Evolutionary conservation across 2,113 vertebrate genomes (phyloP).

Genomic region (Fukomys damarensis): DNA sequence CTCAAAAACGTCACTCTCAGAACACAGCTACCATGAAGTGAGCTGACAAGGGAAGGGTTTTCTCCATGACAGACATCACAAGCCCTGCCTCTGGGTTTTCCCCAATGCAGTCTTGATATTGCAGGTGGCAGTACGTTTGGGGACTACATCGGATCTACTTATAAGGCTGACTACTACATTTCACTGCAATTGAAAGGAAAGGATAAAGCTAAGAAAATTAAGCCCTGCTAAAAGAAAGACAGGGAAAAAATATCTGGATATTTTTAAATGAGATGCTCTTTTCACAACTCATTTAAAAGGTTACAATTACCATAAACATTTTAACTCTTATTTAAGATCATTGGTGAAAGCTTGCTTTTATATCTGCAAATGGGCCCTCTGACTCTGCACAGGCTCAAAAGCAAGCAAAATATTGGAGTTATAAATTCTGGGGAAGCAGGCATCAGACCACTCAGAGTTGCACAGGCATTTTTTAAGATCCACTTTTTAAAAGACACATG

Average conservation of each 20-base stretch:
- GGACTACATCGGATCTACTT: constrained; percentile 45
- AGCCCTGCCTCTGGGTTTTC: constrained; percentile 36
- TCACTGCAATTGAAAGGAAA: constrained; percentile 63
- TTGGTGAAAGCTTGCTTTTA: constrained; percentile 55
- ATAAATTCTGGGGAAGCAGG: constrained; percentile 73
- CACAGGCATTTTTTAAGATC: constrained; percentile 80
- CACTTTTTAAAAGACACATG: constrained; percentile 60
- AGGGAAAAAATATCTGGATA: constrained; percentile 72
- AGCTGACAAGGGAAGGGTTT: constrained; percentile 67
- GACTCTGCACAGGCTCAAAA: constrained; percentile 11
- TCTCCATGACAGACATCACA: constrained; percentile 28
- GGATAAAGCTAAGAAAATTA: constrained; percentile 74
- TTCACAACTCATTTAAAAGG: constrained; percentile 76
- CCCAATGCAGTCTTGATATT: neutral
- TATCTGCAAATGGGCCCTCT: constrained; percentile 61
- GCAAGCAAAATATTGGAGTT: constrained; percentile 53
- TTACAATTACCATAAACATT: constrained; percentile 78
- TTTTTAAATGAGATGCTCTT: constrained; percentile 75
- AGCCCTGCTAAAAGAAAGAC: constrained; percentile 74
- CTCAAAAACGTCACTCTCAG: constrained; percentile 69
- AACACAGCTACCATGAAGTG: constrained; percentile 52
- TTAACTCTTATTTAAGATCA: constrained; percentile 70
- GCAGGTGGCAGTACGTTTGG: neutral
- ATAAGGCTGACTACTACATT: neutral
- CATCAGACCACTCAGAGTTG: constrained; percentile 52